Conservation (phyloP, 2,888 invertebrate species). For the Sipha maydis region DNA sequence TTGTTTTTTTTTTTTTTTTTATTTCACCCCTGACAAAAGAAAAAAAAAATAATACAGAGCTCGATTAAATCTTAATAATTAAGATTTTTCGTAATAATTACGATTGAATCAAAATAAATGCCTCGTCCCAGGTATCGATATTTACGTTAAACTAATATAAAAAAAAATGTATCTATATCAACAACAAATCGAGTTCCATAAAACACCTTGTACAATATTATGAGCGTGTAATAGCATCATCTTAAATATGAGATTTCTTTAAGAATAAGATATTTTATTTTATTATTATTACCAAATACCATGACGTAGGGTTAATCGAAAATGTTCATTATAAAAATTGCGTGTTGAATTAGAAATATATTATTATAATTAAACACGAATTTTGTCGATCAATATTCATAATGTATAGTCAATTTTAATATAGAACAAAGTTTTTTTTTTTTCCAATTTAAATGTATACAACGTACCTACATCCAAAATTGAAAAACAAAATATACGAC, state of each 20-base stretch:
- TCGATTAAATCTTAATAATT: neutral
- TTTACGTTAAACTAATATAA: too few species aligned
- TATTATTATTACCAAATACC: too few species aligned
- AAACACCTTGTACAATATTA: too few species aligned
- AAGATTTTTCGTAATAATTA: too few species aligned
- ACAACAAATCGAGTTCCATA: too few species aligned
- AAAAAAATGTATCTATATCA: too few species aligned
- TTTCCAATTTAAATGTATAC: constrained; percentile 51
- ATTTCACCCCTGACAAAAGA: too few species aligned
- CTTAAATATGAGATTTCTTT: neutral
- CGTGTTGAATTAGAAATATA: neutral
- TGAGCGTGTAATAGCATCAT: too few species aligned
- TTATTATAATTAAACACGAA: neutral
- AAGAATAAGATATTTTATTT: neutral
- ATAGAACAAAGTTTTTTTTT: constrained; percentile 37
- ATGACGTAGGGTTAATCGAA: too few species aligned
- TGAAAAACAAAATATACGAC: constrained; percentile 49
- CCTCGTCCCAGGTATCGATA: too few species aligned
- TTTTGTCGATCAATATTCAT: constrained; percentile 1
- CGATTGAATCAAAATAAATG: too few species aligned
- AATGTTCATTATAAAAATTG: neutral
- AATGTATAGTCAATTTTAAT: neutral
- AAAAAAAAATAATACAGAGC: neutral
- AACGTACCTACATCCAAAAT: constrained; percentile 23
- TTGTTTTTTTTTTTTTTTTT: too few species aligned